A percentile compares a stretch with the other conserved stretches of the same genome.
Evolutionary conservation across 2,888 invertebrate species (phyloP).

Genomic region (Dicycla oo): DNA sequence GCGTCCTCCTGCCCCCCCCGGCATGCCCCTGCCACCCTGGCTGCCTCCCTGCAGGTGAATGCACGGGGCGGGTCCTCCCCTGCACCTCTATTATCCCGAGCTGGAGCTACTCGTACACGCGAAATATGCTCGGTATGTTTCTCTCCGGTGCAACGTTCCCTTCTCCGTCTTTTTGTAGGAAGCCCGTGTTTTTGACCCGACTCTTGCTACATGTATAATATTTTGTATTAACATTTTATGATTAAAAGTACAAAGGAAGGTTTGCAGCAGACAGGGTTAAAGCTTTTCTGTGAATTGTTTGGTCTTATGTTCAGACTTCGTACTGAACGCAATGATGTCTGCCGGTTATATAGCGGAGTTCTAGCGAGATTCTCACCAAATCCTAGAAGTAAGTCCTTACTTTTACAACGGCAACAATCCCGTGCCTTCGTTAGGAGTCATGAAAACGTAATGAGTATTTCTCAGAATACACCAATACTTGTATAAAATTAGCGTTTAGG

Average conservation of each 20-base stretch:
- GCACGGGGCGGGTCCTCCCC: slow-evolving; percentile 71
- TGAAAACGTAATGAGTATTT: slow-evolving; percentile 2
- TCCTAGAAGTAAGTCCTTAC: background rate
- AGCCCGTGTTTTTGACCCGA: slow-evolving; percentile 66
- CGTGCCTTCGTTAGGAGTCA: background rate
- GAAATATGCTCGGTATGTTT: slow-evolving; percentile 68
- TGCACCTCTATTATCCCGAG: slow-evolving; percentile 70
- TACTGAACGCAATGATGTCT: slow-evolving; percentile 22
- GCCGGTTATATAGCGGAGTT: background rate
- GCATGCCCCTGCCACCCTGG: slow-evolving; percentile 44
- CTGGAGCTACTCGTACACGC: slow-evolving; percentile 62
- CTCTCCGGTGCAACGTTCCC: slow-evolving; percentile 71
- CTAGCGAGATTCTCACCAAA: background rate
- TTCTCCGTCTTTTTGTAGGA: slow-evolving; percentile 72
- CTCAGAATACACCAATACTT: slow-evolving; percentile 23
- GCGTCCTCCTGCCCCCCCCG: slow-evolving; percentile 53
- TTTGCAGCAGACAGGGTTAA: slow-evolving; percentile 52
- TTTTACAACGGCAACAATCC: no score
- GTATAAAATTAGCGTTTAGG: slow-evolving; percentile 21
- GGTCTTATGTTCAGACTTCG: slow-evolving; percentile 21
- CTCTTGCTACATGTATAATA: slow-evolving; percentile 55
- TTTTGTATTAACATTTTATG: slow-evolving; percentile 64
- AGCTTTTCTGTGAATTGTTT: slow-evolving; percentile 39
- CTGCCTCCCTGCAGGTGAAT: slow-evolving; percentile 75
- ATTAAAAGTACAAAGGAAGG: slow-evolving; percentile 59